These are phyloP conservation scores for Rhodophaea formosa DNA, from an alignment of 2,888 invertebrate species.

Conservation along the genomic window DNA sequence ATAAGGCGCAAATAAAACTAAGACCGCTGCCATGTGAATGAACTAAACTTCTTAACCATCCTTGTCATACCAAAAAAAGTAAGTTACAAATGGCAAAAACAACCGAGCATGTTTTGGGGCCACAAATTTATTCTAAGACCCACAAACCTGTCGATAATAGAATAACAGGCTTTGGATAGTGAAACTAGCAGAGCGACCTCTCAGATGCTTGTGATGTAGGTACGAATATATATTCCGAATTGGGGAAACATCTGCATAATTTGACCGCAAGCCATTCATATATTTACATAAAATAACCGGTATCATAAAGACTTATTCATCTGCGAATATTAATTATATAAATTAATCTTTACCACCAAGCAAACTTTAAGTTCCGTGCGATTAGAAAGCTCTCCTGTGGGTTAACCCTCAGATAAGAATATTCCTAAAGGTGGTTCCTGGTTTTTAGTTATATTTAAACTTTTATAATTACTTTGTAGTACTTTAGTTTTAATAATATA, in stretches of 20 bases:
- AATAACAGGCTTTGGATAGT: constrained; percentile 3
- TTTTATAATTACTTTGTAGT: too few species aligned
- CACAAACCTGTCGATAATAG: not conserved
- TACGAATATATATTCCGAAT: not conserved
- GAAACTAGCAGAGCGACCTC: constrained; percentile 5
- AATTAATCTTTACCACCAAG: too few species aligned
- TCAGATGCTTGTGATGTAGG: not conserved
- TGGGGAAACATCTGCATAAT: constrained; percentile 8
- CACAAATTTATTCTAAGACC: not conserved
- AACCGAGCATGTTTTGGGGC: not conserved
- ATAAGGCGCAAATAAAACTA: not conserved
- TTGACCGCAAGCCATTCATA: not conserved
- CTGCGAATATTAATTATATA: too few species aligned
- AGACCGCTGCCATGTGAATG: not conserved
- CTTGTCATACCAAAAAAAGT: not conserved
- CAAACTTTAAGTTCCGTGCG: too few species aligned
- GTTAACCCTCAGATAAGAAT: too few species aligned
- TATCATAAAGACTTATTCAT: not conserved
- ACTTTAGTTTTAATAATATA: too few species aligned
- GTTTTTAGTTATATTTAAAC: too few species aligned
- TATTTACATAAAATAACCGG: not conserved
- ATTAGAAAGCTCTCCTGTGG: too few species aligned
- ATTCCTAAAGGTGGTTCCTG: too few species aligned
- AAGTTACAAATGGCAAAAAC: not conserved
- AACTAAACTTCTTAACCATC: not conserved